Evolutionary conservation across 1,140 invertebrate genomes (phyloP), one percentile per base, ranked within the genome.

Genomic region (Bactericera cockerelli): DNA sequence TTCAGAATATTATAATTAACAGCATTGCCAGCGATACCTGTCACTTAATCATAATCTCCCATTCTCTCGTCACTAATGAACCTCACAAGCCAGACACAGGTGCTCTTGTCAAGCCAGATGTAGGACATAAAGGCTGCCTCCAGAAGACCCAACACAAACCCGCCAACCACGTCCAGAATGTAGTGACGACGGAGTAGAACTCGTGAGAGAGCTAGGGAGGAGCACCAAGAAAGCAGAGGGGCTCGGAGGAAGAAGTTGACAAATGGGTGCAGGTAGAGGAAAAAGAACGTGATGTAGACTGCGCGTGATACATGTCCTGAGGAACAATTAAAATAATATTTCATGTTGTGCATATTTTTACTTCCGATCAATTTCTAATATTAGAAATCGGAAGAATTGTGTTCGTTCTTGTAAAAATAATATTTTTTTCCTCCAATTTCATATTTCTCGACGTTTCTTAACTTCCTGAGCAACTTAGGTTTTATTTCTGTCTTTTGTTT

Each of bases 251-350:
- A 64, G 10, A 79, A 26, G 22, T 63, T 67, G n/a, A 78, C 70
- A 1, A 85, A 57, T 0, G 83, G 79, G 70, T 79, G 79, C 10
- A 86, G 64, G 26, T 62, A 59, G 4, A 77, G 74, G 59, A 87
- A 82, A 65, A 90, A 86, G 53, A 80, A 79, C 1, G 81, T 74
- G 14, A 98, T 71, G 67, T 89, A 81, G 11, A 83, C 76, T 10
- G 89, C 80, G 65, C 95, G 73, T n/a, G 90, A 92, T 1, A 89
- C 80, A 73, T 99, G 95, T 0, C 95, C 95, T 31, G 28, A 31
- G 28, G 28, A 31, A 13, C n/a, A n/a, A n/a, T n/a, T n/a, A n/a
- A n/a, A n/a, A n/a, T n/a, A n/a, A n/a, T n/a, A n/a, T n/a, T n/a
- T n/a, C n/a, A n/a, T n/a, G n/a, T n/a, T n/a, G n/a, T n/a, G n/a